Conservation (phyloP, 1,140 invertebrate genomes). For the Apis dorsata region DNA sequence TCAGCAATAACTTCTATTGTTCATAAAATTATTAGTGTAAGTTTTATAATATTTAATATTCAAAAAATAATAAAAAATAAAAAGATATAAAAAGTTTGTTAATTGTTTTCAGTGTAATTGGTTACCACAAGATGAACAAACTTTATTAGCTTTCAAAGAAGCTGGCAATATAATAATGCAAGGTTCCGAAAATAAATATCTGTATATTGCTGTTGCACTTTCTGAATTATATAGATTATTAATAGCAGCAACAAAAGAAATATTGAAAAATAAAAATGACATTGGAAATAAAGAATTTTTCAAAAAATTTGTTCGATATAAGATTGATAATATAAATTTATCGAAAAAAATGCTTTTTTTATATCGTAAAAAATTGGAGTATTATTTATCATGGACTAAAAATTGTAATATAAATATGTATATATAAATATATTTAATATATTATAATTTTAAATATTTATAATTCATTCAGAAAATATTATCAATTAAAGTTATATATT, state of each 20-base stretch:
- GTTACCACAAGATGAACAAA: constrained; percentile 74
- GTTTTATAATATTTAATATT: constrained; percentile 37
- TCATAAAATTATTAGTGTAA: constrained; percentile 81
- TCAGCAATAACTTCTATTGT: constrained; percentile 84
- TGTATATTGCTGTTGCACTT: constrained; percentile 81
- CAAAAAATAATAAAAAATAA: constrained; percentile 9
- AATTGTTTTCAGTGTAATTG: constrained; percentile 73
- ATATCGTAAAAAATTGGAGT: constrained; percentile 85
- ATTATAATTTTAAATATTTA: background rate
- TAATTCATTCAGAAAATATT: background rate
- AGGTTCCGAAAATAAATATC: constrained; percentile 77
- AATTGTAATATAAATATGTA: constrained; percentile 22
- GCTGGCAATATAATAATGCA: constrained; percentile 77
- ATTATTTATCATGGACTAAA: constrained; percentile 84
- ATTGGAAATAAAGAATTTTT: constrained; percentile 76
- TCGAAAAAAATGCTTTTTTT: constrained; percentile 81
- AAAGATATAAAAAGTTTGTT: constrained; percentile 18
- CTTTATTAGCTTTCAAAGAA: constrained; percentile 70
- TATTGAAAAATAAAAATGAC: constrained; percentile 67
- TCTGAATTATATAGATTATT: constrained; percentile 83
- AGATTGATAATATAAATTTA: constrained; percentile 77
- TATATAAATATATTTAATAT: constrained; percentile 4
- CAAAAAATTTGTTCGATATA: constrained; percentile 80
- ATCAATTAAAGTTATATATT: background rate
- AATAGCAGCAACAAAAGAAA: constrained; percentile 75